These are phyloP conservation scores for Psittacula derbiana DNA, from an alignment of 2,797 vertebrate species.

Conservation along the genomic window DNA sequence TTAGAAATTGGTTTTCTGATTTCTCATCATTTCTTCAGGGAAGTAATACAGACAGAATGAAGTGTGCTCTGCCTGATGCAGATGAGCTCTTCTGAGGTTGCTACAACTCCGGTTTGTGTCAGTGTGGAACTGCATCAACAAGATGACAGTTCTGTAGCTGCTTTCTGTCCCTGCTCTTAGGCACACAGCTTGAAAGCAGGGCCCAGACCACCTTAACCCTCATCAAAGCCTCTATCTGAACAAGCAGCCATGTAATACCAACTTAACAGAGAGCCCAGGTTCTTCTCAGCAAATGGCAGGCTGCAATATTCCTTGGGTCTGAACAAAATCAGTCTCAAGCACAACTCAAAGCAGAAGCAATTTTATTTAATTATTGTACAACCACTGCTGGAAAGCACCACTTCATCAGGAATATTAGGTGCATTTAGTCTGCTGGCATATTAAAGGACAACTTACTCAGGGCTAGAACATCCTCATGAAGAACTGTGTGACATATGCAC, in stretches of 20 bases:
- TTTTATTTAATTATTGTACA: background rate
- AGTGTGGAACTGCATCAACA: background rate
- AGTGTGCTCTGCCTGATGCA: background rate
- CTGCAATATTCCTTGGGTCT: background rate
- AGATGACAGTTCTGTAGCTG: background rate
- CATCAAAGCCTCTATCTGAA: background rate
- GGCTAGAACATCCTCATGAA: background rate
- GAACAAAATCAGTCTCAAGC: background rate
- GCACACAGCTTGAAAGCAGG: background rate
- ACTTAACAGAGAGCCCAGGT: background rate
- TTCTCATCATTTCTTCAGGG: background rate
- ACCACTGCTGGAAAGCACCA: background rate
- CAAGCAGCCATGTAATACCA: background rate
- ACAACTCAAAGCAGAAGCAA: background rate
- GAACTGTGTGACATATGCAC: accelerated
- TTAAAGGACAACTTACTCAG: accelerated
- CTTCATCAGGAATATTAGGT: background rate
- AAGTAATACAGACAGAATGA: background rate
- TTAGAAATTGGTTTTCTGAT: background rate
- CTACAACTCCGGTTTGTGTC: background rate
- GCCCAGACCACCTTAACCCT: background rate
- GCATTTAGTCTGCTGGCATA: background rate
- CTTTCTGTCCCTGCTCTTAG: background rate
- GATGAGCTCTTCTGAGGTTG: accelerated
- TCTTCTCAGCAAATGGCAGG: background rate